Evolutionary conservation across 2,888 invertebrate species (phyloP).

Genomic region (Ennomos erosarius): DNA sequence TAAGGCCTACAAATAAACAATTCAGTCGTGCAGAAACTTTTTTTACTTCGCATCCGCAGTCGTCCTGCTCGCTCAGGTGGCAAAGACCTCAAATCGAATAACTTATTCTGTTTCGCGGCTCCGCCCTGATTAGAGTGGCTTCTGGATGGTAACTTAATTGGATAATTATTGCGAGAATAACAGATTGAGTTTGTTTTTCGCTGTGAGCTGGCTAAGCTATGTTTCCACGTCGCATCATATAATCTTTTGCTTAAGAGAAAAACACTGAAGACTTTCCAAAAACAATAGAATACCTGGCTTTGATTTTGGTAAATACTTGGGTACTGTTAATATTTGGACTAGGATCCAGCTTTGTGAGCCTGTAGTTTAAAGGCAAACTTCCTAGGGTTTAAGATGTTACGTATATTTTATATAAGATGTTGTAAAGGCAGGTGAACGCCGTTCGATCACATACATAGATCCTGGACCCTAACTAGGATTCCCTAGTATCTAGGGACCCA

Average conservation of each 20-base stretch:
- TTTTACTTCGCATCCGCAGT: neutral
- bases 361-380: no score
- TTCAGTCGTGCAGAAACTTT: neutral
- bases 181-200: conserved; percentile 54
- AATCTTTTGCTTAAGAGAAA: conserved; percentile 16
- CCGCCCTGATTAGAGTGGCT: conserved; percentile 62
- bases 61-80: conserved; percentile 12
- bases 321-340: no score
- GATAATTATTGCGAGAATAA: conserved; percentile 63
- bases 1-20: neutral
- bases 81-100: conserved; percentile 60
- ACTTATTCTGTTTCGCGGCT: conserved; percentile 76
- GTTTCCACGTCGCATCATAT: conserved; percentile 17
- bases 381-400: no score
- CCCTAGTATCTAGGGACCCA: no score
- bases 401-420: no score
- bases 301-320: no score
- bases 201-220: conserved; percentile 15
- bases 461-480: no score
- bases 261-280: neutral
- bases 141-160: conserved; percentile 65
- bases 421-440: no score
- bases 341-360: no score
- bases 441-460: no score
- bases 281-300: no score